phyloP scores from a whole-genome alignment of 2,888 invertebrate species.

The Caenorhabditis macrosperma region DNA sequence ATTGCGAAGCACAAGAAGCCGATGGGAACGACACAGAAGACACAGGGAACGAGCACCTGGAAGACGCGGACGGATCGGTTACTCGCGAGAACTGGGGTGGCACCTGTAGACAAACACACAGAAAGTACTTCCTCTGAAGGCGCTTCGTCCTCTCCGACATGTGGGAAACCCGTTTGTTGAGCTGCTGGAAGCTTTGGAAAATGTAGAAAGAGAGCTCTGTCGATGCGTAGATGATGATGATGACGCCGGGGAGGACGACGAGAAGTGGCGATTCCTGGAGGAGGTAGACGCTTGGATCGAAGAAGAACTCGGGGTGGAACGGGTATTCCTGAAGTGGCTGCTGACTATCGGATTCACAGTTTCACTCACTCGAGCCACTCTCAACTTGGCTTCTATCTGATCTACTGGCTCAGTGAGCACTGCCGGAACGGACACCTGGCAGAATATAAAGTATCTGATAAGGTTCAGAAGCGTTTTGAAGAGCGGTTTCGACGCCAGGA shows the following conservation, averaged over 20 bases:
- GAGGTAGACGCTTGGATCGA: conserved; percentile 31
- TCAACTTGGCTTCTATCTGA: conserved; percentile 29
- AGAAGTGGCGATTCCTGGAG: conserved; percentile 29
- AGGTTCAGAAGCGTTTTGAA: conserved; percentile 10
- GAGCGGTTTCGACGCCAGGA: conserved; percentile 14
- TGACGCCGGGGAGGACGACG: conserved; percentile 24
- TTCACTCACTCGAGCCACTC: conserved; percentile 14
- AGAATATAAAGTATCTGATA: conserved; percentile 22
- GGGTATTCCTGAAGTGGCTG: conserved; percentile 15
- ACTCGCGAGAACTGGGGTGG: no score
- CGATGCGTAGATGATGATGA: conserved; percentile 18
- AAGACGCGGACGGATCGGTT: neutral
- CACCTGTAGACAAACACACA: conserved; percentile 39
- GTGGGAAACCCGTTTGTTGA: conserved; percentile 27
- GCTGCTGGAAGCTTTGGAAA: conserved; percentile 25
- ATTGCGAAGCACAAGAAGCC: conserved; percentile 33
- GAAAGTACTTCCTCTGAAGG: conserved; percentile 29
- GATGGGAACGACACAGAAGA: conserved; percentile 36
- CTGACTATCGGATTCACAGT: neutral
- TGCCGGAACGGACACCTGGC: conserved; percentile 32
- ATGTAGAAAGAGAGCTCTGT: conserved; percentile 36
- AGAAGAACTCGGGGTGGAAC: conserved; percentile 31
- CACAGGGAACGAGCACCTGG: conserved; percentile 28
- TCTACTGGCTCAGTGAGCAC: conserved; percentile 24
- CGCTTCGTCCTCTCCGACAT: conserved; percentile 36